Evolutionary conservation across 2,113 vertebrate genomes (phyloP).

Genomic region (Aviceda subcristata): DNA sequence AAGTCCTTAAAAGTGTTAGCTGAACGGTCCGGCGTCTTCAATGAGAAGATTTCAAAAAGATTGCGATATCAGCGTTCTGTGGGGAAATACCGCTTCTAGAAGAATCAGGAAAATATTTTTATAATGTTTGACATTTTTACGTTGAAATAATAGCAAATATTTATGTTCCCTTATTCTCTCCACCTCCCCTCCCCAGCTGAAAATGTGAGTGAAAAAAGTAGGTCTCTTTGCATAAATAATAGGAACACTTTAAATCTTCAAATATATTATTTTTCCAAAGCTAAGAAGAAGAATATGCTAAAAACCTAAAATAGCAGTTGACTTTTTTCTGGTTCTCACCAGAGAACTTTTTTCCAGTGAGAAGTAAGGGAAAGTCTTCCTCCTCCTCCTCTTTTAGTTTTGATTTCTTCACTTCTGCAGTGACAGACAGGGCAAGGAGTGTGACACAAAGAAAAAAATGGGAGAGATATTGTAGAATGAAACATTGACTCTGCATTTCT

Average conservation of each 20-base stretch:
- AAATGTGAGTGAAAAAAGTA: neutral
- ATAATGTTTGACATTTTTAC: neutral
- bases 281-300: neutral
- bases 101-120: neutral
- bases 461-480: neutral
- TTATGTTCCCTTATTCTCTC: neutral
- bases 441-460: neutral
- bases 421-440: neutral
- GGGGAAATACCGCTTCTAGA: neutral
- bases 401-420: neutral
- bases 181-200: neutral
- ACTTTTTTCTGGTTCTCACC: neutral
- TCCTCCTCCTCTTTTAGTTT: neutral
- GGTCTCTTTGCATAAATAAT: neutral
- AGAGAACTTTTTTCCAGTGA: neutral
- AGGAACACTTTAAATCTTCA: neutral
- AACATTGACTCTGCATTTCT: neutral
- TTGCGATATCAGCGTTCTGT: neutral
- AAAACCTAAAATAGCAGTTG: neutral
- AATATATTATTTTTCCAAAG: neutral
- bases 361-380: neutral
- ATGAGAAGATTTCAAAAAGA: neutral
- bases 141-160: neutral
- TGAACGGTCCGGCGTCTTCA: neutral
- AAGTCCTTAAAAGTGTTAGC: neutral